These are phyloP conservation scores for Leuciscus idus DNA, from an alignment of 2,113 vertebrate species.

Conservation along the genomic window DNA sequence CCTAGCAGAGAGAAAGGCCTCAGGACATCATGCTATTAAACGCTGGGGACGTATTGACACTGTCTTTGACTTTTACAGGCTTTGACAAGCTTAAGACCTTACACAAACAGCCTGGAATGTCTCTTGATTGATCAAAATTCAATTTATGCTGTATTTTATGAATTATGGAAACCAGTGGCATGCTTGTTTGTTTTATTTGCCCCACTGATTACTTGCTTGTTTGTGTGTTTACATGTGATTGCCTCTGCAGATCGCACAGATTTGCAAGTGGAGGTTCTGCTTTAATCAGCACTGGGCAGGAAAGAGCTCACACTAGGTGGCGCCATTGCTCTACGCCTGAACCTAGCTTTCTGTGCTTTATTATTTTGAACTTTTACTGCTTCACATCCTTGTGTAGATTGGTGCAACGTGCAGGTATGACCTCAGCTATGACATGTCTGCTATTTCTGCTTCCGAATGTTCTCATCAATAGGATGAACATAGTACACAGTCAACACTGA, in stretches of 20 bases:
- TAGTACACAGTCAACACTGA: not conserved
- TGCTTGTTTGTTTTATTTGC: not conserved
- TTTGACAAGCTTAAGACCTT: constrained; percentile 6
- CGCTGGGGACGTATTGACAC: constrained; percentile 14
- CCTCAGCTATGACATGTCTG: not conserved
- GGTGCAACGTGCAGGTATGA: not conserved
- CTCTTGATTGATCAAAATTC: constrained; percentile 7
- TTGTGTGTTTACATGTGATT: not conserved
- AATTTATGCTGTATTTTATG: not conserved
- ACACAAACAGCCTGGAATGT: not conserved
- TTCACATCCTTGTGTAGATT: not conserved
- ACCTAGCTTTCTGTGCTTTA: not conserved
- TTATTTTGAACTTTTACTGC: not conserved
- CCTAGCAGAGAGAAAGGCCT: constrained; percentile 24
- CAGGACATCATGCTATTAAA: constrained; percentile 22
- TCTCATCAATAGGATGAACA: not conserved
- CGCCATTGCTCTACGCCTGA: constrained; percentile 46
- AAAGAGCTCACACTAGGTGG: constrained; percentile 53
- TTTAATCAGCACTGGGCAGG: not conserved
- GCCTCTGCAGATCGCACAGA: not conserved
- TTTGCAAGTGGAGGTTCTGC: not conserved
- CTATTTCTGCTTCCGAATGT: not conserved
- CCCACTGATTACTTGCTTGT: constrained; percentile 1
- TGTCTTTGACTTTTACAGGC: not conserved
- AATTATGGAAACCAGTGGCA: not conserved